Conservation (phyloP, 2,888 invertebrate species). For the Eupithecia exiguata region DNA sequence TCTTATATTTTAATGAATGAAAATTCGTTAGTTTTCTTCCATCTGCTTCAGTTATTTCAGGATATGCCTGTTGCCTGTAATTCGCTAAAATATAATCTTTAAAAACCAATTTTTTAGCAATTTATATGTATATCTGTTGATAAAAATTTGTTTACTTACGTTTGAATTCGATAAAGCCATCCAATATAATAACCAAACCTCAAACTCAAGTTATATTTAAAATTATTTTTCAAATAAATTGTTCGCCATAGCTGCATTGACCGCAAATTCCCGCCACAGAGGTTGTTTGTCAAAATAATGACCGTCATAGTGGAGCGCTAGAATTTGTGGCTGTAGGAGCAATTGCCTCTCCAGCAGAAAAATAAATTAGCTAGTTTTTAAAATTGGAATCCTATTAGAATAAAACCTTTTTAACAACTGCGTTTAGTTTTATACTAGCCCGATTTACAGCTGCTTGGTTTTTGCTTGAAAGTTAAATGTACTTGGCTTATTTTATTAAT, state of each 20-base stretch:
- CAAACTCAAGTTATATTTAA: conserved; percentile 58
- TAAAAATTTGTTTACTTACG: neutral
- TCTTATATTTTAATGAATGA: neutral
- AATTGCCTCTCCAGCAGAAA: conserved; percentile 12
- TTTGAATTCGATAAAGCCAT: neutral
- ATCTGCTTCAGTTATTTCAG: neutral
- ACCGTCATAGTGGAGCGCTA: conserved; percentile 61
- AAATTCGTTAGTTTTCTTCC: neutral
- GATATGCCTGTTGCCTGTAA: too few species aligned
- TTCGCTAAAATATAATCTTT: too few species aligned
- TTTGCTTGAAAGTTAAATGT: neutral
- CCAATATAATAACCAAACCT: neutral
- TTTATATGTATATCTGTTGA: neutral
- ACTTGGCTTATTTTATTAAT: neutral
- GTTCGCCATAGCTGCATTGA: conserved; percentile 74
- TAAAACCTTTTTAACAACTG: neutral
- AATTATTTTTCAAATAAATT: conserved; percentile 75
- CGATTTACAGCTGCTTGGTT: neutral
- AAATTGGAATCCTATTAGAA: conserved; percentile 28
- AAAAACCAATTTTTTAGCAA: too few species aligned
- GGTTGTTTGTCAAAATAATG: conserved; percentile 82
- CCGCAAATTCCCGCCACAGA: conserved; percentile 74
- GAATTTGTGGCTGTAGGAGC: conserved; percentile 43
- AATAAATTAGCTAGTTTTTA: neutral
- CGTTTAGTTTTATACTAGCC: neutral